Percentiles rank a stretch among this genome's conserved stretches.
Evolutionary conservation across 23 tunicate genomes (phyloP).

Genomic region (Corella eumyota): DNA sequence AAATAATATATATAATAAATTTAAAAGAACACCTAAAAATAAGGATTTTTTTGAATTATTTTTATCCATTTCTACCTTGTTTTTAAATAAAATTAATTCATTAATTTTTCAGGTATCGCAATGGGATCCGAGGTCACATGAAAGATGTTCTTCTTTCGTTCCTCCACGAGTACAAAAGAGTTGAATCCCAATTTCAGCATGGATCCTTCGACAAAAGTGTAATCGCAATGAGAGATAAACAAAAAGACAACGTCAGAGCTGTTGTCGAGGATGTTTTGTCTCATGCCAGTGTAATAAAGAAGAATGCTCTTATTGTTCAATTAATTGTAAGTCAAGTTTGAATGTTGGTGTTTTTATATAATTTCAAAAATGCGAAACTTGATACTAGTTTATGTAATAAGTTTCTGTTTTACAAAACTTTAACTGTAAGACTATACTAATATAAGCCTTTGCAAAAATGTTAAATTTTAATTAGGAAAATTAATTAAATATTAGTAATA

Average conservation of each 20-base stretch:
- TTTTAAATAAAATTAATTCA: neutral
- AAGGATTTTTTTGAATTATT: neutral
- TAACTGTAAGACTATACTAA: no score
- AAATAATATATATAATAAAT: neutral
- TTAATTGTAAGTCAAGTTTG: constrained; percentile 51
- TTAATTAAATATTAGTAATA: no score
- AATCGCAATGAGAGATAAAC: constrained; percentile 66
- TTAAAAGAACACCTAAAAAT: neutral
- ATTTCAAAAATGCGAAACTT: no score
- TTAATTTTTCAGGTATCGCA: constrained; percentile 44
- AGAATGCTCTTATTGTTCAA: constrained; percentile 66
- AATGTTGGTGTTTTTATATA: no score
- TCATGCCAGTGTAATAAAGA: constrained; percentile 51
- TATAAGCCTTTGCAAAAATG: no score
- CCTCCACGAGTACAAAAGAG: constrained; percentile 71
- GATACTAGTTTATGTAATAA: no score
- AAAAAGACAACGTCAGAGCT: constrained; percentile 40
- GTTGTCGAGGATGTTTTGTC: constrained; percentile 88
- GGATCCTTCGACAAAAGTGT: constrained; percentile 93
- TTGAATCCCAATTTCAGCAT: constrained; percentile 84
- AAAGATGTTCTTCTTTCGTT: constrained; percentile 56
- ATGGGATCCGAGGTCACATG: constrained; percentile 90
- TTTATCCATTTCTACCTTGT: neutral
- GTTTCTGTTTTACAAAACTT: no score
- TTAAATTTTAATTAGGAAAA: no score